A percentile compares a stretch with the other conserved stretches of the same genome.
Evolutionary conservation across 2,888 invertebrate genomes (phyloP).

Genomic region (Calephelis perditalis): DNA sequence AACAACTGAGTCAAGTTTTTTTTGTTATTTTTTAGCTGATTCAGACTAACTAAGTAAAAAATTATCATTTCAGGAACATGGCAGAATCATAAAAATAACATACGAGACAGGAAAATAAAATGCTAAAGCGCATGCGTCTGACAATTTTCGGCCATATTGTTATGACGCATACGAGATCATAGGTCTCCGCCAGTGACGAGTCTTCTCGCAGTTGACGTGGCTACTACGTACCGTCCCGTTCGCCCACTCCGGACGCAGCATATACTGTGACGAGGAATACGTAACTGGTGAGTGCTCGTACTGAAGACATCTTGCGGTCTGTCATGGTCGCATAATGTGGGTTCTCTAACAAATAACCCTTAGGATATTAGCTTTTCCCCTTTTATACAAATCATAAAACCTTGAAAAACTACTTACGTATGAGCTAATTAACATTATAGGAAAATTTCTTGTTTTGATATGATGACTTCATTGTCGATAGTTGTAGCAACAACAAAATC

Average conservation of each 20-base stretch:
- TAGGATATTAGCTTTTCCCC: constrained; percentile 49
- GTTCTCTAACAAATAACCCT: constrained; percentile 48
- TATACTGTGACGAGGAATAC: constrained; percentile 96
- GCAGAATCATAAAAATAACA: constrained; percentile 1
- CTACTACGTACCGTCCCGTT: constrained; percentile 95
- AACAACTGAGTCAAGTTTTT: background rate
- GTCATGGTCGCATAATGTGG: constrained; percentile 70
- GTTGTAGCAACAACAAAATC: constrained; percentile 50
- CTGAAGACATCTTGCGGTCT: constrained; percentile 74
- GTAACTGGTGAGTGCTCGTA: constrained; percentile 91
- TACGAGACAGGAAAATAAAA: constrained; percentile 19
- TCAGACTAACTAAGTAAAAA: background rate
- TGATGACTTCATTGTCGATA: constrained; percentile 55
- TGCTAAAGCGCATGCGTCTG: constrained; percentile 62
- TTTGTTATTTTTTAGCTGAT: background rate
- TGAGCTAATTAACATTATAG: constrained; percentile 63
- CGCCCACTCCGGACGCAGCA: constrained; percentile 96
- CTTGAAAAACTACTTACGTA: constrained; percentile 52
- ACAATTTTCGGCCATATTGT: constrained; percentile 82
- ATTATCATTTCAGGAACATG: background rate
- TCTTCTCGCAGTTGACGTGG: constrained; percentile 93
- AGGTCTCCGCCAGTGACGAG: constrained; percentile 89
- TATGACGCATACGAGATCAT: constrained; percentile 87
- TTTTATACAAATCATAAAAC: constrained; percentile 36
- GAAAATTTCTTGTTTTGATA: constrained; percentile 62